Conservation (phyloP, 2,797 vertebrate species). For the Masticophis lateralis region DNA sequence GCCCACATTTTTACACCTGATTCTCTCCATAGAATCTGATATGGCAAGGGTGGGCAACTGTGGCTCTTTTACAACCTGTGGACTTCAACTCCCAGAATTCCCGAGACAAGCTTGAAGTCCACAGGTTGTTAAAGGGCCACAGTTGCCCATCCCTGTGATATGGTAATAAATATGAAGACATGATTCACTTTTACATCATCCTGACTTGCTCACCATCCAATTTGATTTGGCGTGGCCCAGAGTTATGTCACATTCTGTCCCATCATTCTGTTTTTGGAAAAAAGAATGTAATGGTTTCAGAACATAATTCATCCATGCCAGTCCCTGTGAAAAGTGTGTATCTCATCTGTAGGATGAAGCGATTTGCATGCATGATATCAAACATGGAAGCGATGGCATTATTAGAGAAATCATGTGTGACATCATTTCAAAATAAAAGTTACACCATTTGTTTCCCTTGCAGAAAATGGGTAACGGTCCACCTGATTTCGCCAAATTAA, state of each 20-base stretch:
- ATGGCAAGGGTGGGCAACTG: no score
- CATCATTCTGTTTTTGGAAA: background rate
- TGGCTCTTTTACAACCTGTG: no score
- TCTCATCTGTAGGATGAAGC: background rate
- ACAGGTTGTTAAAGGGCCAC: no score
- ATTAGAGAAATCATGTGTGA: background rate
- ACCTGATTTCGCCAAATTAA: rapidly evolving
- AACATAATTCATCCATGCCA: background rate
- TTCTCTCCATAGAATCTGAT: background rate
- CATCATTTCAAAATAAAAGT: background rate
- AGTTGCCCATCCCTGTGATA: no score
- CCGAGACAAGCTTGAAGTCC: no score
- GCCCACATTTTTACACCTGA: background rate
- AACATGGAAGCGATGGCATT: background rate
- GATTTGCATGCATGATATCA: background rate
- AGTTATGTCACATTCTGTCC: background rate
- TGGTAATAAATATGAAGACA: background rate
- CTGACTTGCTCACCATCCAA: background rate
- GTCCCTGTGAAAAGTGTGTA: background rate
- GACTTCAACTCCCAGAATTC: no score
- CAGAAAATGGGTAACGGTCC: background rate
- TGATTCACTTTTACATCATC: background rate
- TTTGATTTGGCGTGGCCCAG: background rate
- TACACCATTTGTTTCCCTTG: background rate
- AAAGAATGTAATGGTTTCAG: background rate